Percentiles rank a stretch among this genome's conserved stretches.
Evolutionary conservation across 2,888 invertebrate species (phyloP).

Genomic region (Andrena minutula): DNA sequence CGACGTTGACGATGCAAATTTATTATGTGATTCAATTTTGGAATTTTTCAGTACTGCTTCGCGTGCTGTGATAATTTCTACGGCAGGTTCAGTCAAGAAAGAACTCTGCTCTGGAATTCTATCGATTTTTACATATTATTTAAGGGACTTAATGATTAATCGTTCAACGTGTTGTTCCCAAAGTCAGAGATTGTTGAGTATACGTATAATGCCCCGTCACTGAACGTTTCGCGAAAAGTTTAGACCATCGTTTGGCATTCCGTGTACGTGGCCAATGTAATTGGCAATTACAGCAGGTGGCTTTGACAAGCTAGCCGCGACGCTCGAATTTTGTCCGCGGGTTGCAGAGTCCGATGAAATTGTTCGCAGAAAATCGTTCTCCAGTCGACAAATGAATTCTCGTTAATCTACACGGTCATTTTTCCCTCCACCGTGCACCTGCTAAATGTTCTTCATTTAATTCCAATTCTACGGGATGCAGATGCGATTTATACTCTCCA

Average conservation of each 20-base stretch:
- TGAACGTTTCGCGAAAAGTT: constrained; percentile 49
- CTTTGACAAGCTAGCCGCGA: constrained; percentile 64
- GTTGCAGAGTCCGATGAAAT: constrained; percentile 59
- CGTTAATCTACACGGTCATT: constrained; percentile 58
- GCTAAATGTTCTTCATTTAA: constrained; percentile 61
- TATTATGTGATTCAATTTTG: not conserved
- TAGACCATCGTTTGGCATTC: constrained; percentile 50
- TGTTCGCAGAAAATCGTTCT: constrained; percentile 50
- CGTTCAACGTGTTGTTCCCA: constrained; percentile 6
- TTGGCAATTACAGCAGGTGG: constrained; percentile 72
- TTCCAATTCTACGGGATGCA: constrained; percentile 40
- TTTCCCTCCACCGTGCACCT: constrained; percentile 9
- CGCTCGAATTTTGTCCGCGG: constrained; percentile 58
- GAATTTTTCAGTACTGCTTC: no score
- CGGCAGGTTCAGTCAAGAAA: no score
- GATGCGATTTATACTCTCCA: constrained; percentile 34
- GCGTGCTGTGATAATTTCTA: no score
- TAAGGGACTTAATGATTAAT: not conserved
- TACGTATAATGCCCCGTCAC: constrained; percentile 2
- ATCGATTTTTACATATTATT: not conserved
- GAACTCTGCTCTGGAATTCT: no score
- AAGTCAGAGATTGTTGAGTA: not conserved
- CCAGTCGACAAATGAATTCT: constrained; percentile 60
- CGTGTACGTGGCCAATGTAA: constrained; percentile 61
- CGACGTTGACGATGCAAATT: not conserved